These are phyloP conservation scores for Cladorhizidae sp. DNA, from an alignment of 37 sponge, comb jelly and placozoan genomes.

Conservation along the genomic window DNA sequence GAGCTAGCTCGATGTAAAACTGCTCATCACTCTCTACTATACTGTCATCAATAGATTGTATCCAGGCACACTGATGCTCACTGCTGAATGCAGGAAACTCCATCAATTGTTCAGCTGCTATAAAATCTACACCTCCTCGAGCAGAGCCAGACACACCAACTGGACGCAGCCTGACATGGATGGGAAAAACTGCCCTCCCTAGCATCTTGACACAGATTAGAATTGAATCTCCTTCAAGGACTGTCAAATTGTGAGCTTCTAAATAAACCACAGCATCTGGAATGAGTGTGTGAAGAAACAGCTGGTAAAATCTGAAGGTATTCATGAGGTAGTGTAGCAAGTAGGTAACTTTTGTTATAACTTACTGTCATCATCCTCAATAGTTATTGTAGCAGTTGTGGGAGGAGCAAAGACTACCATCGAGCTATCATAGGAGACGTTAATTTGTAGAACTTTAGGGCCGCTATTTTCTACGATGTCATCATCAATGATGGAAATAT, in stretches of 20 bases:
- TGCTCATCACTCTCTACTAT: conserved; percentile 12
- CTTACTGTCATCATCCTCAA: conserved; percentile 27
- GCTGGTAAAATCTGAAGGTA: neutral
- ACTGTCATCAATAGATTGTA: conserved; percentile 12
- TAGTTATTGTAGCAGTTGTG: neutral
- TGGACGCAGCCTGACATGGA: conserved; percentile 1
- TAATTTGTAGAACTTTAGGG: neutral
- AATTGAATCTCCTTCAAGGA: conserved; percentile 3
- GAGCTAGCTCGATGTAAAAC: conserved; percentile 7
- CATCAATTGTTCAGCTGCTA: neutral
- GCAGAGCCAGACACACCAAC: conserved; percentile 2
- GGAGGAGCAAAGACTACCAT: neutral
- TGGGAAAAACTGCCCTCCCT: conserved; percentile 6
- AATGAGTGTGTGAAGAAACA: neutral
- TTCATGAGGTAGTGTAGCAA: neutral
- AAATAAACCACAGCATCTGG: neutral
- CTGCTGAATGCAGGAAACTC: neutral
- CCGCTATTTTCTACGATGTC: neutral
- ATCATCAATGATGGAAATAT: conserved; percentile 31
- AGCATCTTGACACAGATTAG: conserved; percentile 10
- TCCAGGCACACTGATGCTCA: neutral
- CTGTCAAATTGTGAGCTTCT: neutral
- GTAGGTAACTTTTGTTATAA: neutral
- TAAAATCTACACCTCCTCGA: neutral
- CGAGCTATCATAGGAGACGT: neutral